Conservation (phyloP, 2,797 vertebrate species). For the Luscinia megarhynchos region DNA sequence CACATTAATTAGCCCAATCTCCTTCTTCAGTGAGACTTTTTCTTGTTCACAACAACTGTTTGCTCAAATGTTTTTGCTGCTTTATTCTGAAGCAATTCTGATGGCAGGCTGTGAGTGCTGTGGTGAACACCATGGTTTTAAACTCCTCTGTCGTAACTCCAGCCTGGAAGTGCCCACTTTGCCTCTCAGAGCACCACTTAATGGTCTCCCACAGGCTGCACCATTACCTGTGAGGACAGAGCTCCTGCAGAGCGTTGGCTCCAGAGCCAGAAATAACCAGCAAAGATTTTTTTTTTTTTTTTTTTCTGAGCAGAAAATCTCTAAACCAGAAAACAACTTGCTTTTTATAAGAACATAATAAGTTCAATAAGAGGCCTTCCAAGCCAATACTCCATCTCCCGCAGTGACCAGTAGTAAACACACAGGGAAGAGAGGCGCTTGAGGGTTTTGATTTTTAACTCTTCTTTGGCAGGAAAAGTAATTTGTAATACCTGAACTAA, state of each 20-base stretch:
- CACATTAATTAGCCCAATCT: constrained; percentile 31
- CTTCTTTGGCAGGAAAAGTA: neutral
- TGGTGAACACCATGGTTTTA: neutral
- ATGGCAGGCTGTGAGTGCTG: constrained; percentile 5
- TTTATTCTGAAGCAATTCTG: constrained; percentile 22
- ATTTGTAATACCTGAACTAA: neutral
- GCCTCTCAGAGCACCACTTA: constrained; percentile 18
- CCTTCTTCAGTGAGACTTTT: neutral
- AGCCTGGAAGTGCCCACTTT: constrained; percentile 24
- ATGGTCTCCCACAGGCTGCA: neutral
- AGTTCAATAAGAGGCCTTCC: constrained; percentile 40
- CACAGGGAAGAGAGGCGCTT: neutral
- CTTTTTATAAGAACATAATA: constrained; percentile 35
- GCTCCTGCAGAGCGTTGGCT: neutral
- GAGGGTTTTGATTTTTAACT: neutral
- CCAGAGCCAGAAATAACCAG: constrained; percentile 21
- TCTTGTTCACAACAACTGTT: constrained; percentile 13
- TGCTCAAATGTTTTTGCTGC: constrained; percentile 3
- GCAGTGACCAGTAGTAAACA: constrained; percentile 36
- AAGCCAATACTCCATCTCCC: constrained; percentile 1
- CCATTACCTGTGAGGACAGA: constrained; percentile 38
- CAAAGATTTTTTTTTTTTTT: neutral
- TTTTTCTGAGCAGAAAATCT: constrained; percentile 19
- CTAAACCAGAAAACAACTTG: constrained; percentile 55
- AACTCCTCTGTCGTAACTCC: neutral